Evolutionary conservation across 2,797 vertebrate species (phyloP), one percentile per base, ranked within the genome.

Genomic region (Antrozous pallidus): DNA sequence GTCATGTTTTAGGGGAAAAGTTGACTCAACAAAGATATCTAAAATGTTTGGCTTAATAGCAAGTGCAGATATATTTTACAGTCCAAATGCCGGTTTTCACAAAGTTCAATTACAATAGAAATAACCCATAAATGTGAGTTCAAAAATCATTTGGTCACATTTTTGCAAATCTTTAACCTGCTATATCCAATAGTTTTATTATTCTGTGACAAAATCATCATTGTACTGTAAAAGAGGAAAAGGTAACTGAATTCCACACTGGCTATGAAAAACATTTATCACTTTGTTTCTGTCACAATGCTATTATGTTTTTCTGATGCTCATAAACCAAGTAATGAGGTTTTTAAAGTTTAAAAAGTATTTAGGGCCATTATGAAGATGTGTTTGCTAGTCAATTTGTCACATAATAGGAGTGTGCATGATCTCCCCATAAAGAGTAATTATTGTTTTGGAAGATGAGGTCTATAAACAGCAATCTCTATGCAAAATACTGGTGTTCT

Each of bases 321-420:
- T 86, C 78, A 86, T 71, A 91, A 93, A 86, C 70, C 84, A 95
- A 88, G 69, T 65, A 88, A 96, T 93, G 91, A 94, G 49, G 61
- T 17, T 63, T 82, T 95, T 88, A 92, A 95, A 86, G 65, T 88
- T 93, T 94, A 78, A 94, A 70, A 95, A 91, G 84, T 86, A 51
- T 81, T 94, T 77, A 85, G 82, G 51, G 20, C 38, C 54, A 69
- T 94, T 94, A 94, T 78, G 56, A 95, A 91, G 40, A 83, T 81
- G 56, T 70, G 87, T 82, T 89, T 95, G 74, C 54, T 89, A 83
- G 88, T 89, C 61, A 89, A 20, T 93, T 96, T 94, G 82, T 67
- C 90, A 94, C n/a, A 75, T 88, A 70, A 75, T 71, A 88, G 77
- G 40, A 77, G 54, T 69, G 33, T 26, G 24, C 61, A 78, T 1